Evolutionary conservation across 1,140 invertebrate species (phyloP).

Genomic region (Berghia stephanieae): DNA sequence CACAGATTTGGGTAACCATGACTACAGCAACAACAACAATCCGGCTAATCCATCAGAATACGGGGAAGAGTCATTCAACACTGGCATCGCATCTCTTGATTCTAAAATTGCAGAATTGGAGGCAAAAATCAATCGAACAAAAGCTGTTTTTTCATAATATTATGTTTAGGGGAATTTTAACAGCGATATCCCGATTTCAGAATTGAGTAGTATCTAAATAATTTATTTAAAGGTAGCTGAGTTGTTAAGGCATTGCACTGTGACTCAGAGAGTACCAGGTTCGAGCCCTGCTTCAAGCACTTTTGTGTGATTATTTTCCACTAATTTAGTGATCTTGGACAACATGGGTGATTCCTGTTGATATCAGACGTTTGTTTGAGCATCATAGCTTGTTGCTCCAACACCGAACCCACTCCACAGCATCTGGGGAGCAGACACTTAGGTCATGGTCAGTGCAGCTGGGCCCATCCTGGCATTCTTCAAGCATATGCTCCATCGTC

Average conservation of each 20-base stretch:
- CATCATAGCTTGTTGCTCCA: too few species aligned
- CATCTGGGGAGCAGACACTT: too few species aligned
- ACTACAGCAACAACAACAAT: constrained; percentile 31
- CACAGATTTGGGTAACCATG: constrained; percentile 44
- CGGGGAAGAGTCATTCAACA: constrained; percentile 51
- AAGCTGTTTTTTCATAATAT: constrained; percentile 23
- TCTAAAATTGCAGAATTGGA: constrained; percentile 54
- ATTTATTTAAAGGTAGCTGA: background rate
- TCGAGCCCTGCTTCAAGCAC: too few species aligned
- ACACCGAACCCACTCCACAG: too few species aligned
- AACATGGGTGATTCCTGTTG: too few species aligned
- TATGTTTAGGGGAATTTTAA: background rate
- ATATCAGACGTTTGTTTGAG: too few species aligned
- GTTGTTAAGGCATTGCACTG: background rate
- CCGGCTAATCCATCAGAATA: constrained; percentile 34
- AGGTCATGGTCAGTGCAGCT: too few species aligned
- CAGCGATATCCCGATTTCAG: background rate
- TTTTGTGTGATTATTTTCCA: background rate
- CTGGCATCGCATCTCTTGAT: constrained; percentile 53
- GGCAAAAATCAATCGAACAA: constrained; percentile 28
- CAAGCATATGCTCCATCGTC: too few species aligned
- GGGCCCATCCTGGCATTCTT: too few species aligned
- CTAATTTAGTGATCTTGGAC: background rate
- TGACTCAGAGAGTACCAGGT: too few species aligned
- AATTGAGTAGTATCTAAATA: background rate